A percentile compares a stretch with the other conserved stretches of the same genome.
These are phyloP conservation scores for Virgularia gustaviana DNA, from an alignment of 92 coral and sea anemone species.

Conservation along the genomic window DNA sequence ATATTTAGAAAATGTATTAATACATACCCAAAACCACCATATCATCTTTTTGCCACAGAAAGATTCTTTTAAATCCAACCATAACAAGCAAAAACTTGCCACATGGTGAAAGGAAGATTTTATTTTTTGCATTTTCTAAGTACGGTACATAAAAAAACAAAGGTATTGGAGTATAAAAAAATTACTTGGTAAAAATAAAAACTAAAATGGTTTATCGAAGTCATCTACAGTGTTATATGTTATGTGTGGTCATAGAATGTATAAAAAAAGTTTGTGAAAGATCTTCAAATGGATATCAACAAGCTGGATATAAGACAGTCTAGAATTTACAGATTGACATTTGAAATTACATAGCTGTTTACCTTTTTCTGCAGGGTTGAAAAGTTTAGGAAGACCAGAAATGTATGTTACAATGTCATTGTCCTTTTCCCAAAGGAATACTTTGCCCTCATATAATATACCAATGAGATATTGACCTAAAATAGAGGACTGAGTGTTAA, in stretches of 20 bases:
- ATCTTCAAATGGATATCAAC: no score
- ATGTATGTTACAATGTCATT: constrained; percentile 62
- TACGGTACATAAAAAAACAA: not conserved
- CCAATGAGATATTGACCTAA: constrained; percentile 82
- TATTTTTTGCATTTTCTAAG: constrained; percentile 56
- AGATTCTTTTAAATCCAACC: constrained; percentile 70
- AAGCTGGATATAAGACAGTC: no score
- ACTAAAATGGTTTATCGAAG: no score
- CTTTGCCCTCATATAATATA: constrained; percentile 78
- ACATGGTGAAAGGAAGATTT: constrained; percentile 75
- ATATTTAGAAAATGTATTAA: not conserved
- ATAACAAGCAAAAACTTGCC: constrained; percentile 69
- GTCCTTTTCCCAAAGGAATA: constrained; percentile 83
- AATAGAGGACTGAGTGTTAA: no score
- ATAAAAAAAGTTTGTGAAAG: no score
- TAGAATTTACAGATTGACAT: no score
- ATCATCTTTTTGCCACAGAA: constrained; percentile 78
- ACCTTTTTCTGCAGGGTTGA: constrained; percentile 33
- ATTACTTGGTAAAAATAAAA: constrained; percentile 34
- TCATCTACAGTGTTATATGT: no score
- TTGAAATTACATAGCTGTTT: no score
- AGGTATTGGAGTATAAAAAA: not conserved
- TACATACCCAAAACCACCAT: constrained; percentile 24
- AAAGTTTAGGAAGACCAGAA: constrained; percentile 42
- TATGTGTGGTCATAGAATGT: no score